These are phyloP conservation scores for Bujurquina vittata DNA, from an alignment of 2,113 vertebrate species.

Conservation along the genomic window DNA sequence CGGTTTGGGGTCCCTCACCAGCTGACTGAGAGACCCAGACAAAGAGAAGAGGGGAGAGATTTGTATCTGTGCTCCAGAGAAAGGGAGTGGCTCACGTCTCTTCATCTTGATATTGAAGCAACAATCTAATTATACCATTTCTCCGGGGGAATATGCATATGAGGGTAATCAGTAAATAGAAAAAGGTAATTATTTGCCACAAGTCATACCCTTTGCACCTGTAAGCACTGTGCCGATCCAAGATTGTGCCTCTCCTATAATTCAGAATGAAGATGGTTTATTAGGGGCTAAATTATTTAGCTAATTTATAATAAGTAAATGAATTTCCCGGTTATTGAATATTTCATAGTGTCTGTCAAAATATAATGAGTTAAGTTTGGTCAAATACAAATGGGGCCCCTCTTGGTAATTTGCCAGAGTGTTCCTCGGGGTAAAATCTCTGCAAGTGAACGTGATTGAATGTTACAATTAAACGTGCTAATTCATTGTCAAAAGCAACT, in stretches of 20 bases:
- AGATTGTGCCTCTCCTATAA: conserved; percentile 47
- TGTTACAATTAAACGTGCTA: conserved; percentile 78
- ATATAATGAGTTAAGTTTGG: conserved; percentile 76
- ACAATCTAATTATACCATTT: conserved; percentile 77
- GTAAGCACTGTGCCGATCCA: conserved; percentile 58
- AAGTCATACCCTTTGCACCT: conserved; percentile 73
- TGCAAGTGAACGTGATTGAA: conserved; percentile 74
- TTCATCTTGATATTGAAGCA: conserved; percentile 75
- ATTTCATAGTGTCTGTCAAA: conserved; percentile 78
- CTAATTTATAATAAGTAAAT: conserved; percentile 78
- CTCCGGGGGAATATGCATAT: conserved; percentile 73
- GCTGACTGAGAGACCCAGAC: conserved; percentile 63
- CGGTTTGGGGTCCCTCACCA: conserved; percentile 62
- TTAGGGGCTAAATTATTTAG: conserved; percentile 74
- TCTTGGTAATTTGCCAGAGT: conserved; percentile 68
- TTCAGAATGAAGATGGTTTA: conserved; percentile 66
- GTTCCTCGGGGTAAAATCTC: conserved; percentile 68
- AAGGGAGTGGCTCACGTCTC: conserved; percentile 63
- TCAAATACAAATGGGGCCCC: conserved; percentile 75
- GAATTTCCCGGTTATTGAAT: conserved; percentile 71
- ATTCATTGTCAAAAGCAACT: conserved; percentile 80
- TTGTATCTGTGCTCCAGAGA: conserved; percentile 60
- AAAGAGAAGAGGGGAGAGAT: conserved; percentile 43
- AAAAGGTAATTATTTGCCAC: conserved; percentile 77
- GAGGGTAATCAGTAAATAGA: conserved; percentile 80